Evolutionary conservation across 2,888 invertebrate species (phyloP).

Genomic region (Lamproptera curius): DNA sequence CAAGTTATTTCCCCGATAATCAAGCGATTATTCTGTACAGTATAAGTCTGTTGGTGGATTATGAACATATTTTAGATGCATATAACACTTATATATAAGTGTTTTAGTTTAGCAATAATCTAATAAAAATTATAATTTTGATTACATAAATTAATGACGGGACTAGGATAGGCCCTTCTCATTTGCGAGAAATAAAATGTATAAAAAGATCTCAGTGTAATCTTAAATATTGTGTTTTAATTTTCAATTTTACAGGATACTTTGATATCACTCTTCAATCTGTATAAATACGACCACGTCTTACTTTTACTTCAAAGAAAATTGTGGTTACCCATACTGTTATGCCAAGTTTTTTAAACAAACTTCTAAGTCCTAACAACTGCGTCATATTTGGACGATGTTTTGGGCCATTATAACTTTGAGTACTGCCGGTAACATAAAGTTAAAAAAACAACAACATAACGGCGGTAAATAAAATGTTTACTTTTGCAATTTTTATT

Average conservation of each 20-base stretch:
- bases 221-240: too few species aligned
- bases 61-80: too few species aligned
- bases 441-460: constrained; percentile 2
- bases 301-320: constrained; percentile 15
- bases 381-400: constrained; percentile 15
- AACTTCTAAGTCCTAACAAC: constrained; percentile 15
- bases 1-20: constrained; percentile 21
- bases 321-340: constrained; percentile 13
- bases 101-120: too few species aligned
- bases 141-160: too few species aligned
- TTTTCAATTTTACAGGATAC: too few species aligned
- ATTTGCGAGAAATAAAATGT: too few species aligned
- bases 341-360: constrained; percentile 11
- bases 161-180: too few species aligned
- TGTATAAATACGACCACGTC: too few species aligned
- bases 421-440: constrained; percentile 5
- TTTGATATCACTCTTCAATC: too few species aligned
- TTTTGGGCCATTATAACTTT: constrained; percentile 17
- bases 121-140: too few species aligned
- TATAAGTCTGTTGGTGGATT: constrained; percentile 15
- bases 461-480: not conserved
- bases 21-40: constrained; percentile 16
- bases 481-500: not conserved
- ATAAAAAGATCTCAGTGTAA: too few species aligned
- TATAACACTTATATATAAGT: too few species aligned